Evolutionary conservation across 2,113 vertebrate genomes (phyloP), one percentile per base, ranked within the genome.

Genomic region (Atrichornis clamosus): DNA sequence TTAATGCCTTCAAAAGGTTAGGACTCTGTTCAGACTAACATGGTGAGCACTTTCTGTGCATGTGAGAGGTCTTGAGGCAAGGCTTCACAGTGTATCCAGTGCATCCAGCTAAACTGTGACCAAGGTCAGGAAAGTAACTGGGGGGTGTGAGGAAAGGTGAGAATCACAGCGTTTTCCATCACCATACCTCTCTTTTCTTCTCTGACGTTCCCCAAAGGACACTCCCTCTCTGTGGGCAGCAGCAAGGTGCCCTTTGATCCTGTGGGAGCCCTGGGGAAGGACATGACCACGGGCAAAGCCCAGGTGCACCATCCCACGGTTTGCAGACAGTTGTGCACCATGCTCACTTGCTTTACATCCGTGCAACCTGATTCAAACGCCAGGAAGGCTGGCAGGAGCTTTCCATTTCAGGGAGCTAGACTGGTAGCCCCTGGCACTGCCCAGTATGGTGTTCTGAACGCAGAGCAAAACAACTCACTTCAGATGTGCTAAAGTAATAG

Each of bases 1-100:
- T 52, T 32, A 63, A 72, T 70, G 77, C 93, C 95, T 97, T 95
- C 93, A 92, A 91, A 96, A 94, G 22, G 92, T 97, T 96, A 77
- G 55, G 81, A 72, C 96, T 96, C 87, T 91, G 39, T 81, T 96
- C 91, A 94, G 81, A 81, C 89, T 90, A 93, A 93, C 10, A 11
- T 2, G 0, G 65, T n/a, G 32, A 87, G 18, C 12, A 33, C 9
- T 13, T 72, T 6, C 30, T 47, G 18, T 22, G 42, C 15, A 5
- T 1, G 2, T 0, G 0, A 55, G 50, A 60, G 32, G 18, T 74
- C 46, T 58, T 5, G 18, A 74, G 35, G 30, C 33, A 56, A 78
- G 16, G 60, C 42, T 63, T 70, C 3, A 2, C 28, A 64, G 23
- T 22, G 49, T 44, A 42, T 32, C 41, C 27, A 42, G 24, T 11